Evolutionary conservation across 2,113 vertebrate genomes (phyloP), one percentile per base, ranked within the genome.

Genomic region (Pomatorhinus ruficollis): DNA sequence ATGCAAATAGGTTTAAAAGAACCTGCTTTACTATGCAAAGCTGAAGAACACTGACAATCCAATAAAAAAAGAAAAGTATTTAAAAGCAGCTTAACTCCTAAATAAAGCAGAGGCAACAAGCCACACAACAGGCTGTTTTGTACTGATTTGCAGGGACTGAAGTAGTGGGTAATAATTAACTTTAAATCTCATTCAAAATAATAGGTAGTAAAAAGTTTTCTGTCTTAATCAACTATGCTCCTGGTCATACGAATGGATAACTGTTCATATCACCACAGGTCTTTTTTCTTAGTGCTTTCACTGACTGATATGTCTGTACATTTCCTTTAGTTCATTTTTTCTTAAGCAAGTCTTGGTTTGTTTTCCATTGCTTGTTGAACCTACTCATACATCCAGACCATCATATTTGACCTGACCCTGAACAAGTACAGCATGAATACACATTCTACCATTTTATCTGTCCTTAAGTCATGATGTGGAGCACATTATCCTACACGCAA

Each of bases 1-100:
- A 85, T 90, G 64, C 60, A 86, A 91, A 95, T 87, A 45, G 68
- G 47, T 93, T 93, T 97, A 92, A 75, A 75, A 88, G 63, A 94
- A 83, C 69, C n/a, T 88, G 64, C 45, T 83, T 87, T 37, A 52
- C 44, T 91, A 71, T 91, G 64, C 90, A 91, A 82, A 93, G 77
- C 35, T 60, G 39, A 89, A 66, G 81, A 96, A 72, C 25, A 64
- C 54, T 76, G 47, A 56, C 65, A 89, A 93, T 82, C 69, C 87
- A 92, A 91, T 82, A 60, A 69, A 89, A 96, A 37, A 47, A 0
- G 35, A 83, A 4, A 66, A 18, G 28, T 61, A 50, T 65, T 79
- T 74, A 92, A 84, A 84, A 53, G 16, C 35, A 87, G 50, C n/a
- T 84, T 91, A 94, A 70, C 35, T 93, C 45, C 68, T 79, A 77